Evolutionary conservation across 37 sponge, comb jelly and placozoan species (phyloP), one percentile per base, ranked within the genome.

Genomic region (Eunapius fragilis): DNA sequence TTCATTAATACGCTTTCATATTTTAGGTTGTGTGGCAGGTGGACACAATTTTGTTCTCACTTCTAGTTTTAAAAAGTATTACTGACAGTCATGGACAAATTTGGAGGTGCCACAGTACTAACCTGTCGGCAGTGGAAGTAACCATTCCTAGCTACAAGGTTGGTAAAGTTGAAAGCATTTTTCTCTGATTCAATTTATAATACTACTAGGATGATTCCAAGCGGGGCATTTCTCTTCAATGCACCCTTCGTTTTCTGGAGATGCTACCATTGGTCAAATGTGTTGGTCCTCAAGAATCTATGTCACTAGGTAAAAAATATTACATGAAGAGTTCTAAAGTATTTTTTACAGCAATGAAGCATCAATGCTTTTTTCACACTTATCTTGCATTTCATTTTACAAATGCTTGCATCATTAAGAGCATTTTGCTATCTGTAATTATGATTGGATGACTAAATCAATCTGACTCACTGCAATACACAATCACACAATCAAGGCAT

Each of bases 81-180:
- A 37, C 28, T 74, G 88, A 92, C 45, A 80, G 78, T 27, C 85
- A 84, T 48, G 92, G 92, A 35, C 74, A 76, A 31, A 69, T 92
- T 14, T 92, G 92, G 92, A 76, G 85, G 36, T 49, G 82, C 28
- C 85, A 88, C 26, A 32, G 27, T 13, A 69, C 71, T 6, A 74
- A 92, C 5, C 41, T 87, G 49, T 92, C 84, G 34, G 49, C 67
- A 2, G 37, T 88, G 72, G 92, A 92, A 35, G 75, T 88, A 4
- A 91, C 92, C 31, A 78, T 80, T 27, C 31, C 72, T 25, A 67
- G 41, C 35, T 31, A 30, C 31, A 32, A 32, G 30, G 74, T 31
- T 24, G 74, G 13, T 72, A 1, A 33, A 11, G 27, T 72, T 3
- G 4, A 12, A 24, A 22, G 9, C 14, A 24, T 1, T 72, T 1